Percentiles rank a stretch among this genome's conserved stretches.
These are phyloP conservation scores for Ophioninae sp. DNA, from an alignment of 2,888 invertebrate species.

Conservation along the genomic window DNA sequence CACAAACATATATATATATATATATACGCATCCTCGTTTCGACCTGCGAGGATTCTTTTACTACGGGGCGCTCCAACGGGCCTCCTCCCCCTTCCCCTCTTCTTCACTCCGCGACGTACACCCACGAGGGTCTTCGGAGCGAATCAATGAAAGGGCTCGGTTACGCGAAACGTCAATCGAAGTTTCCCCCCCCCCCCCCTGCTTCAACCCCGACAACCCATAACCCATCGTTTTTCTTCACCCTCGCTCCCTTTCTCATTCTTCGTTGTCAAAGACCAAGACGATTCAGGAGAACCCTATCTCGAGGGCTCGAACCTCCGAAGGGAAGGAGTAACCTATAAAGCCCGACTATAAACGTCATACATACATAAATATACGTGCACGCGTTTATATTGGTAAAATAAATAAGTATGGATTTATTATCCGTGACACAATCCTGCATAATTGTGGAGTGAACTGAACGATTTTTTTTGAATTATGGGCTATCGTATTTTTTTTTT, in stretches of 20 bases:
- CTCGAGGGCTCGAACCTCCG: conserved; percentile 64
- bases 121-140: conserved; percentile 62
- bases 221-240: too few species aligned
- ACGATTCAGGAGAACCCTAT: conserved; percentile 65
- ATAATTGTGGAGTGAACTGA: too few species aligned
- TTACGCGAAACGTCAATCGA: conserved; percentile 66
- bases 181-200: conserved; percentile 42
- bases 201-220: too few species aligned
- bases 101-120: conserved; percentile 18
- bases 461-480: too few species aligned
- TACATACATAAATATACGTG: too few species aligned
- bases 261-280: conserved; percentile 60
- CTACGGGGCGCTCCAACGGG: conserved; percentile 58
- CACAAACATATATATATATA: too few species aligned
- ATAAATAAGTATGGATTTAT: too few species aligned
- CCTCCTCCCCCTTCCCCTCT: conserved; percentile 20
- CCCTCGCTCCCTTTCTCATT: conserved; percentile 36
- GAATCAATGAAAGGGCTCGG: conserved; percentile 66
- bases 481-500: too few species aligned
- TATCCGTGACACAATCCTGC: too few species aligned
- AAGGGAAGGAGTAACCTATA: conserved; percentile 26
- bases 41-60: conserved; percentile 55
- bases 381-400: background rate
- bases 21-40: conserved; percentile 48
- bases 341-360: conserved; percentile 7